Evolutionary conservation across 2,888 invertebrate genomes (phyloP).

Genomic region (Ormyrus nitidulus): DNA sequence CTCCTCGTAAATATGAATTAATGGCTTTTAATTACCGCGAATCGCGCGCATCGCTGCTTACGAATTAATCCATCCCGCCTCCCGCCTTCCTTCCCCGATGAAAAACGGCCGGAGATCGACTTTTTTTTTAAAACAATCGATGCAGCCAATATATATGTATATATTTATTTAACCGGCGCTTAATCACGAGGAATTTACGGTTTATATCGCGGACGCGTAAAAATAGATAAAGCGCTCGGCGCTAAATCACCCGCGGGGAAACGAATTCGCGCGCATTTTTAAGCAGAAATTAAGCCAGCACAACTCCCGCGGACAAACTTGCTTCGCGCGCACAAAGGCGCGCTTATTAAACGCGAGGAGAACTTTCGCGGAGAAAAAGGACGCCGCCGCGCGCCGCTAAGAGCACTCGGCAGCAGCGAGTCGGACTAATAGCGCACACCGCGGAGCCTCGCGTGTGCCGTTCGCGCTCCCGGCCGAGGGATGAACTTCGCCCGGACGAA

Average conservation of each 20-base stretch:
- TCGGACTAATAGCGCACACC: too few relatives aligned
- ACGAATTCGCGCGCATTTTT: too few relatives aligned
- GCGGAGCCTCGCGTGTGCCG: not conserved
- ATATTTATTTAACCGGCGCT: slow-evolving; percentile 24
- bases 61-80: not conserved
- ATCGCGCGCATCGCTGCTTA: slow-evolving; percentile 49
- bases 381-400: too few relatives aligned
- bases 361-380: too few relatives aligned
- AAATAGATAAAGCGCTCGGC: too few relatives aligned
- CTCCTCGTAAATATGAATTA: slow-evolving; percentile 59
- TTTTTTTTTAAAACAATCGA: slow-evolving; percentile 25
- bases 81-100: not conserved
- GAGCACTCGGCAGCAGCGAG: too few relatives aligned
- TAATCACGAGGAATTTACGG: slow-evolving; percentile 10
- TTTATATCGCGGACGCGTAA: too few relatives aligned
- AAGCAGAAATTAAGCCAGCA: too few relatives aligned
- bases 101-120: slow-evolving; percentile 17
- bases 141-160: not conserved
- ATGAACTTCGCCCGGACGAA: not conserved
- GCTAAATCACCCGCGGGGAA: too few relatives aligned
- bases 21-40: slow-evolving; percentile 61
- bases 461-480: not conserved
- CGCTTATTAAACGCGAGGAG: too few relatives aligned
- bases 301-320: too few relatives aligned
- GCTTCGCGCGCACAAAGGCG: too few relatives aligned